Evolutionary conservation across 2,888 invertebrate genomes (phyloP), one percentile per base, ranked within the genome.

Genomic region (Megaustenia siamemsis): DNA sequence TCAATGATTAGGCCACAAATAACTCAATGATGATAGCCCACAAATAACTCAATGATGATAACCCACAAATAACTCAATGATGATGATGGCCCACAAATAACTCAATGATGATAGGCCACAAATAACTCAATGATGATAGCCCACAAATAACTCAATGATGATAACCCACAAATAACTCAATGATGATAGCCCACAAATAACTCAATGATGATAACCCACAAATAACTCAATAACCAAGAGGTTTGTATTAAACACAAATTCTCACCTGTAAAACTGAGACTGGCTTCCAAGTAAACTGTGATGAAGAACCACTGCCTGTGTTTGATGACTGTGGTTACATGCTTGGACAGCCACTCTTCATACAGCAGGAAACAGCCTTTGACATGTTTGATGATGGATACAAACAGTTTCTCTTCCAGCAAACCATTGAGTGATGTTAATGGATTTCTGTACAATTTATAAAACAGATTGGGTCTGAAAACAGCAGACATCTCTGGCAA

Each of bases 321-420:
- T 43, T 43, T 60, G 18, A 82, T 35, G 24, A 43, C 56, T 28
- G 53, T 60, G 10, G 12, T n/a, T 1, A 49, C 32, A 15, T 73
- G 35, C 15, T 35, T 28, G 10, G 32, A 24, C 43, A 82, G 56
- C 82, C 82, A 82, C 4, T 82, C 21, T 24, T 73, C 82, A 56
- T 15, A 40, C 24, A 53, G 71, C 38, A 71, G 12, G 32, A 69
- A 82, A 73, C 71, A 56, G 10, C 35, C 73, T 18, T 43, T 38
- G 0, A 40, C 53, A 60, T 60, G 35, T 12, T 38, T 35, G 21
- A 81, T 28, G 1, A 73, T 21, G 6, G 40, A 38, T 0, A 43
- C 21, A 32, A 82, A 38, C 40, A 73, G 28, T 38, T 12, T 32
- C 43, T 82, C 73, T 18, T 53, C 32, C n/a, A 21, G 53, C 1